Evolutionary conservation across 2,113 vertebrate genomes (phyloP).

Genomic region (Tenrec ecaudatus): DNA sequence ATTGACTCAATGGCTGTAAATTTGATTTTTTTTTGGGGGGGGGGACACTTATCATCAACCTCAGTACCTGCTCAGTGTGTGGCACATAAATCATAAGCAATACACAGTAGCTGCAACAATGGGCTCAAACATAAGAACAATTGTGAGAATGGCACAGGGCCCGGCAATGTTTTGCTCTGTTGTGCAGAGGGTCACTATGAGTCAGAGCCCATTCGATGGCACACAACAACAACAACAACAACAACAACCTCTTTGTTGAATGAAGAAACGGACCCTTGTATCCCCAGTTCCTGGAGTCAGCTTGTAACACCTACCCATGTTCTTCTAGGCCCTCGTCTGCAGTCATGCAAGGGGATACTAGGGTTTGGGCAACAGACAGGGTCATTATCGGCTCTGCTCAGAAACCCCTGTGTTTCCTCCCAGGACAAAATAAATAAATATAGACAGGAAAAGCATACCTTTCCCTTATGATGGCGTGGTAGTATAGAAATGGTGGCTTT

Average conservation of each 20-base stretch:
- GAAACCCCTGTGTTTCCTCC: constrained; percentile 34
- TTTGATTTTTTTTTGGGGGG: background rate
- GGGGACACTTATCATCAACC: background rate
- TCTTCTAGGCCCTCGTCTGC: background rate
- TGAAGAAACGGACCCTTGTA: constrained; percentile 9
- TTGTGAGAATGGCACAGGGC: too few species aligned
- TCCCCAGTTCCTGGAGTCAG: constrained; percentile 22
- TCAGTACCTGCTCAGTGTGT: background rate
- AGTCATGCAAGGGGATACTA: background rate
- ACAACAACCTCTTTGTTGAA: background rate
- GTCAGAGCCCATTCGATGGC: too few species aligned
- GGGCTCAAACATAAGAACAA: too few species aligned
- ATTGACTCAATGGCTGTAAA: too few species aligned
- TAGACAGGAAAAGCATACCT: background rate
- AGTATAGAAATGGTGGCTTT: background rate
- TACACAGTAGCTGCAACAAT: background rate
- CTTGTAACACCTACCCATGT: background rate
- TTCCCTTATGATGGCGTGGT: background rate
- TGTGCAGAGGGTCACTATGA: too few species aligned
- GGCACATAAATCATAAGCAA: background rate
- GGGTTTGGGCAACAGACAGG: background rate
- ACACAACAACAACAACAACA: too few species aligned
- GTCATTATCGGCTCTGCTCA: background rate
- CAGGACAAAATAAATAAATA: constrained; percentile 44
- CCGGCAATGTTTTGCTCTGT: too few species aligned